phyloP scores from a whole-genome alignment of 1,140 invertebrate species.

The Halyomorpha halys region DNA sequence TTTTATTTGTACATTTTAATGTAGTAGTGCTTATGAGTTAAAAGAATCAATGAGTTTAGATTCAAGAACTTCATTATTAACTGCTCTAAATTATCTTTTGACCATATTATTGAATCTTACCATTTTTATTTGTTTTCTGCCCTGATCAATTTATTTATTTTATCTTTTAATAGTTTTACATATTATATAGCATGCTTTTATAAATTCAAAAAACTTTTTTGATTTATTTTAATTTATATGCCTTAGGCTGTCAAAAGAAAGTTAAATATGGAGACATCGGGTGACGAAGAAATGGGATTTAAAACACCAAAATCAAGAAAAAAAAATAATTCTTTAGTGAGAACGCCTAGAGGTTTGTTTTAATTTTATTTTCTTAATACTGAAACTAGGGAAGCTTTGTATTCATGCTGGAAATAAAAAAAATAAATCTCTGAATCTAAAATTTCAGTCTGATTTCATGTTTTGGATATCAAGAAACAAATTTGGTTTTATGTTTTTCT shows the following conservation, averaged over 20 bases:
- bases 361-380: slow-evolving; percentile 15
- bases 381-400: too few relatives aligned
- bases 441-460: too few relatives aligned
- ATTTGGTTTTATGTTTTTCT: too few relatives aligned
- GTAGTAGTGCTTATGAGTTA: too few relatives aligned
- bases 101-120: background rate
- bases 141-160: background rate
- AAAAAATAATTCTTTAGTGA: slow-evolving; percentile 31
- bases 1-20: too few relatives aligned
- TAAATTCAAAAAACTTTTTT: background rate
- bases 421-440: too few relatives aligned
- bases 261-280: slow-evolving; percentile 53
- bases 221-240: too few relatives aligned
- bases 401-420: too few relatives aligned
- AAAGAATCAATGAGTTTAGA: too few relatives aligned
- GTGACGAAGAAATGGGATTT: slow-evolving; percentile 41
- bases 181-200: background rate
- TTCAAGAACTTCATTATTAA: too few relatives aligned
- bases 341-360: slow-evolving; percentile 31
- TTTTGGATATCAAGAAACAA: too few relatives aligned
- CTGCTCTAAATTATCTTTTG: background rate
- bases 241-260: slow-evolving; percentile 62
- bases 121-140: background rate
- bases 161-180: background rate
- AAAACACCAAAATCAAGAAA: slow-evolving; percentile 41